phyloP scores from a whole-genome alignment of 2,113 vertebrate genomes.

The Microcebus murinus region DNA sequence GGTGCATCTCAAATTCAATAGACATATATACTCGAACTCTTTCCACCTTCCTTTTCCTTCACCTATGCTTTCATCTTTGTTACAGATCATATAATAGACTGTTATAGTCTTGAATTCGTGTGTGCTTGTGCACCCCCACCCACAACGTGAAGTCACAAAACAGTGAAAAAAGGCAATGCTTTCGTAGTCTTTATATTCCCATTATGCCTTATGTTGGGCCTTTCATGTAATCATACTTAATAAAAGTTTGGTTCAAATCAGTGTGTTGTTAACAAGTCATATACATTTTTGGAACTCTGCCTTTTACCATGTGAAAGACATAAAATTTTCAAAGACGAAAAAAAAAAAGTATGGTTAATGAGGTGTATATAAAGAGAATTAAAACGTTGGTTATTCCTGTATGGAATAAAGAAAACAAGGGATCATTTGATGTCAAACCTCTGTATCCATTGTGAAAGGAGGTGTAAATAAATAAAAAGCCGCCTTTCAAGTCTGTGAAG shows the following conservation, averaged over 20 bases:
- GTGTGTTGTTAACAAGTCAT: neutral
- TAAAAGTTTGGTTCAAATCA: neutral
- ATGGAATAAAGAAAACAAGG: neutral
- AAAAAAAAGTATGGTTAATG: neutral
- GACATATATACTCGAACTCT: neutral
- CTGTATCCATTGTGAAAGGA: neutral
- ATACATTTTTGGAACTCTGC: neutral
- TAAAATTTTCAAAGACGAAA: neutral
- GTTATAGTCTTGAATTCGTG: neutral
- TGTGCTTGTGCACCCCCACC: rapidly evolving
- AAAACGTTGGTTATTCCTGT: neutral
- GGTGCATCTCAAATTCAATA: neutral
- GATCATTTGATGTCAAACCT: neutral
- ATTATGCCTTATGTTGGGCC: neutral
- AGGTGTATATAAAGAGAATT: neutral
- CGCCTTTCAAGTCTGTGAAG: neutral
- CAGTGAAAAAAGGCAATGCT: neutral
- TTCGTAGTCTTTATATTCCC: neutral
- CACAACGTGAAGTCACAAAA: neutral
- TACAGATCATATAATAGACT: neutral
- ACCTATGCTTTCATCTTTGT: neutral
- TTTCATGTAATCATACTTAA: neutral
- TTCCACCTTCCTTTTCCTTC: neutral
- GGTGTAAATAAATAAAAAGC: neutral
- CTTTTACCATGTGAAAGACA: neutral